A percentile compares a stretch with the other conserved stretches of the same genome.
Evolutionary conservation across 2,888 invertebrate species (phyloP).

Genomic region (Stramonita haemastoma): DNA sequence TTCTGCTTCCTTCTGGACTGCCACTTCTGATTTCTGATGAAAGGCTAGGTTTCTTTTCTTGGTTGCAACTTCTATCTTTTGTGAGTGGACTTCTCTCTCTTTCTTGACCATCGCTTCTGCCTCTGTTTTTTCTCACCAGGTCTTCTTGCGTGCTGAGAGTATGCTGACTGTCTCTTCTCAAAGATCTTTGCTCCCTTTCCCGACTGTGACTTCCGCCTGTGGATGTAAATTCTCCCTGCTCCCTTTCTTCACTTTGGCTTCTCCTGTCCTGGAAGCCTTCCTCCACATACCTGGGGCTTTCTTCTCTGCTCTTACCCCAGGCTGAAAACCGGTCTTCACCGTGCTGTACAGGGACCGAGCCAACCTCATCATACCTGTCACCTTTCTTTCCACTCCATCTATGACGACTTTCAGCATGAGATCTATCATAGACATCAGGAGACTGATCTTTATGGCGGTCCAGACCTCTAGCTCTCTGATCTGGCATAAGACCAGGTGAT

Average conservation of each 20-base stretch:
- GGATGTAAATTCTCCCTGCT: background rate
- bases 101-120: background rate
- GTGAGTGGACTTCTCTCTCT: background rate
- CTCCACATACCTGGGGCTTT: background rate
- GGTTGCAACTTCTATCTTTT: background rate
- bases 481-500: background rate
- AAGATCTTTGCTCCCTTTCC: background rate
- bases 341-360: background rate
- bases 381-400: slow-evolving; percentile 4
- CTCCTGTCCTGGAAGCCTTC: background rate
- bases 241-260: background rate
- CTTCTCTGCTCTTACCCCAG: background rate
- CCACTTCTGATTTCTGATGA: background rate
- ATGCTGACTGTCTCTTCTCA: background rate
- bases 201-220: background rate
- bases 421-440: background rate
- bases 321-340: background rate
- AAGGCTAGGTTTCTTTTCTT: background rate
- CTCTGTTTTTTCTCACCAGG: background rate
- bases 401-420: background rate
- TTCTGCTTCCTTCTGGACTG: background rate
- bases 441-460: background rate
- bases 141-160: background rate
- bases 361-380: background rate
- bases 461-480: background rate